Conservation (phyloP, 2,888 invertebrate genomes). For the Sisyra nigra region DNA sequence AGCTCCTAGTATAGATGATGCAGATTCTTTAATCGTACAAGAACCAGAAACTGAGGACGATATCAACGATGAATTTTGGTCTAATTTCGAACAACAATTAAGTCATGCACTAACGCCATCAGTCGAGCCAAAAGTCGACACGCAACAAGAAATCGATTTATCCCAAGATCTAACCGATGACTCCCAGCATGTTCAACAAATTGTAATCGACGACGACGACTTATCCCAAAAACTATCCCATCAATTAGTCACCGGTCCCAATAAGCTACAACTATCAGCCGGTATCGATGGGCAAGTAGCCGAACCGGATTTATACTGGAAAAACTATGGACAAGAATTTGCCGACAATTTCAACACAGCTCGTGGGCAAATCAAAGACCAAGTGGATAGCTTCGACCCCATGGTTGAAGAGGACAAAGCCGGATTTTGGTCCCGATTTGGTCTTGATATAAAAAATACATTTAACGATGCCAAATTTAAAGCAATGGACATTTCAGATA, state of each 20-base stretch:
- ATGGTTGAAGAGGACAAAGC: not conserved
- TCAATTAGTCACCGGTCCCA: not conserved
- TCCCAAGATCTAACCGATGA: not conserved
- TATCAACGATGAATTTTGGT: too few relatives aligned
- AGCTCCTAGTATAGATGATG: too few relatives aligned
- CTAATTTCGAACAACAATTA: too few relatives aligned
- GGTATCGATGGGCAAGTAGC: not conserved
- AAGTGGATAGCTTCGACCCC: not conserved
- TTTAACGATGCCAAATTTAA: not conserved
- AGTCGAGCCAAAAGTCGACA: too few relatives aligned
- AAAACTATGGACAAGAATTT: conserved; percentile 1
- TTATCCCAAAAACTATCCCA: not conserved
- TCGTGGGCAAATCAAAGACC: not conserved
- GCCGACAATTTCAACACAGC: not conserved
- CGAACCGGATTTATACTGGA: not conserved
- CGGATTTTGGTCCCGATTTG: not conserved
- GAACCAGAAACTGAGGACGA: too few relatives aligned
- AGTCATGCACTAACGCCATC: too few relatives aligned
- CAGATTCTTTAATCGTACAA: too few relatives aligned
- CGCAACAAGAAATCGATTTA: not conserved
- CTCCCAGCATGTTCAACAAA: not conserved
- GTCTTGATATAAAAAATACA: not conserved
- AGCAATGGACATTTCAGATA: not conserved
- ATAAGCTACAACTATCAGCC: not conserved
- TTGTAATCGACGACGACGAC: not conserved